Conservation (phyloP, 2,113 vertebrate genomes). For the Turdus rufiventris region DNA sequence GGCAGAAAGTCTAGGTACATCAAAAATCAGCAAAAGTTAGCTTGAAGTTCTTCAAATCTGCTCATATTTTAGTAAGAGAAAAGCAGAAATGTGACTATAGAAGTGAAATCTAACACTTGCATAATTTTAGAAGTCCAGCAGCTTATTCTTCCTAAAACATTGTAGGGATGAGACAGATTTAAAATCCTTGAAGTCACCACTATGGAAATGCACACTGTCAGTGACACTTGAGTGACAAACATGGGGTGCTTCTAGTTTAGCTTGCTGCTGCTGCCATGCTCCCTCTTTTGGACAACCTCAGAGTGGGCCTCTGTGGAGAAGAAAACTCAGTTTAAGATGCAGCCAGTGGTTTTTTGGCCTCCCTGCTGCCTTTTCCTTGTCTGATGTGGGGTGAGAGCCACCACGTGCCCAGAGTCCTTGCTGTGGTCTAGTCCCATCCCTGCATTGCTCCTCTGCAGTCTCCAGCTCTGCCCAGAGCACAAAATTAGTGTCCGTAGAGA, state of each 20-base stretch:
- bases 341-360: neutral
- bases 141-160: neutral
- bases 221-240: neutral
- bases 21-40: neutral
- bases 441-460: fast-evolving
- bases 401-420: neutral
- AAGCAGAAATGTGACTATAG: neutral
- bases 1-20: neutral
- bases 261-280: neutral
- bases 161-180: neutral
- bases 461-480: neutral
- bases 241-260: fast-evolving
- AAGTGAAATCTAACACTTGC: neutral
- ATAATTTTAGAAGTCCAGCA: neutral
- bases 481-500: neutral
- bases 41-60: neutral
- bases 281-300: neutral
- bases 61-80: neutral
- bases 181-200: neutral
- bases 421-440: neutral
- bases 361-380: neutral
- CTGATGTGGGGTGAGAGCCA: neutral
- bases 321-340: neutral
- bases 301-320: neutral
- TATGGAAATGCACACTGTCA: neutral